These are phyloP conservation scores for Allochrocebus solatus DNA, from an alignment of 2,797 vertebrate species.

Conservation along the genomic window DNA sequence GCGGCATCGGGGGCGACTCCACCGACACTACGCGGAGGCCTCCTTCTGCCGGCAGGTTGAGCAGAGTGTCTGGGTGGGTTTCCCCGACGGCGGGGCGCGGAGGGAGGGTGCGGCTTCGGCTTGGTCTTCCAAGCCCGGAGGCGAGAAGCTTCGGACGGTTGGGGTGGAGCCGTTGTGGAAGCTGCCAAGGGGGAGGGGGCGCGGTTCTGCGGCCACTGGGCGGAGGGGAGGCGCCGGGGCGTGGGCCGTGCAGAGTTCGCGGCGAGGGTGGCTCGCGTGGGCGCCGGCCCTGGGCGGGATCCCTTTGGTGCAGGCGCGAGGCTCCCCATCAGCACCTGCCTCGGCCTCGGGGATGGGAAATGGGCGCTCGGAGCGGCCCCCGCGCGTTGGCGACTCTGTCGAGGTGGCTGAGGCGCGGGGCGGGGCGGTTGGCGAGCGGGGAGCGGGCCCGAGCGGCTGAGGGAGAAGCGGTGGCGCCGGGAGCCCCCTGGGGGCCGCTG, in stretches of 20 bases:
- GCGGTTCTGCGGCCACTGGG: neutral
- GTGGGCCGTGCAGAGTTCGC: neutral
- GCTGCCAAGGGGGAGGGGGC: neutral
- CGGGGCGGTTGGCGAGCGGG: too few species aligned
- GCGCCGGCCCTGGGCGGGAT: neutral
- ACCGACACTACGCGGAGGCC: fast-evolving
- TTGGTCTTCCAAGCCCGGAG: neutral
- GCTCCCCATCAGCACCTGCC: neutral
- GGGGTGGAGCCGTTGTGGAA: neutral
- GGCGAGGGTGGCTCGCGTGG: neutral
- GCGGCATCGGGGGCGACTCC: fast-evolving
- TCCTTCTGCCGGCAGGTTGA: neutral
- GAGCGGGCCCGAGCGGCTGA: too few species aligned
- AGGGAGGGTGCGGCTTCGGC: neutral
- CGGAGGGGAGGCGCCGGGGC: neutral
- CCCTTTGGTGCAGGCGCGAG: neutral
- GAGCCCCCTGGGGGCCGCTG: neutral
- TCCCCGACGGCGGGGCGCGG: neutral
- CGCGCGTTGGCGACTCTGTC: neutral
- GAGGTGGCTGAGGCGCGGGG: neutral
- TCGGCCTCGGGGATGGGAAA: too few species aligned
- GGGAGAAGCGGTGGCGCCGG: neutral
- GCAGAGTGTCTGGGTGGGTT: neutral
- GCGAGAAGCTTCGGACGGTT: neutral
- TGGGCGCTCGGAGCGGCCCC: too few species aligned